phyloP scores from a whole-genome alignment of 2,888 invertebrate species.

The Argynnis bischoffii region DNA sequence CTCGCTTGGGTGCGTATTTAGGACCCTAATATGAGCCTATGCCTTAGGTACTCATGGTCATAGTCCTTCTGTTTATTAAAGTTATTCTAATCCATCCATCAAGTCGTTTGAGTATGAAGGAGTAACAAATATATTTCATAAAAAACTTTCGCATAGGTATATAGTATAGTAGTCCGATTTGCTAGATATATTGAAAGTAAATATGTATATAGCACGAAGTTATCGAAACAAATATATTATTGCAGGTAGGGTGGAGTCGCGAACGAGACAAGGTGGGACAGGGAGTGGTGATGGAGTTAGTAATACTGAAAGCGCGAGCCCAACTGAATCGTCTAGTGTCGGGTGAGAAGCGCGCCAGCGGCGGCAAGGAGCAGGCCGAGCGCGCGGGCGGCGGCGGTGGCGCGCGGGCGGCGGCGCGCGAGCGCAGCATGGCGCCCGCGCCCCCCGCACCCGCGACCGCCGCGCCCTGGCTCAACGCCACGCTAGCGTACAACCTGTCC shows the following conservation, averaged over 20 bases:
- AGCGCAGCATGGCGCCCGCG: conserved; percentile 75
- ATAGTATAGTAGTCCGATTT: not conserved
- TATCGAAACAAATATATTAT: conserved; percentile 37
- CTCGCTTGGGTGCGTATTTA: too few species aligned
- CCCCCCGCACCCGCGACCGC: conserved; percentile 66
- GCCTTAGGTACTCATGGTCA: too few species aligned
- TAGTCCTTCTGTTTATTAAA: not conserved
- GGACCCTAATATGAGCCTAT: too few species aligned
- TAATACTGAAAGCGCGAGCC: conserved; percentile 83
- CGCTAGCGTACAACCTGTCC: conserved; percentile 78
- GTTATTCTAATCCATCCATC: not conserved
- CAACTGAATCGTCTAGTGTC: conserved; percentile 83
- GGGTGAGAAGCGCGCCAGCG: conserved; percentile 60
- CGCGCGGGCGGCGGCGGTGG: conserved; percentile 56
- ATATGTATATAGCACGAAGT: not conserved
- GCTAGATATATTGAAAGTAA: not conserved
- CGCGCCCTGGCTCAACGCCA: conserved; percentile 80
- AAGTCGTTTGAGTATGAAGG: too few species aligned
- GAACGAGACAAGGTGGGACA: conserved; percentile 46
- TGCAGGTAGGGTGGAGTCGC: conserved; percentile 51
- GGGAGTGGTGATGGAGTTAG: conserved; percentile 82
- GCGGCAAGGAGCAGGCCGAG: conserved; percentile 49
- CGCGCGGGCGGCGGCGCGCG: conserved; percentile 63
- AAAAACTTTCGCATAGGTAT: too few species aligned
- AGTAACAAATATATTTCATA: too few species aligned